Evolutionary conservation across 92 coral and sea anemone species (phyloP).

Genomic region (Epizoanthus rinbou): DNA sequence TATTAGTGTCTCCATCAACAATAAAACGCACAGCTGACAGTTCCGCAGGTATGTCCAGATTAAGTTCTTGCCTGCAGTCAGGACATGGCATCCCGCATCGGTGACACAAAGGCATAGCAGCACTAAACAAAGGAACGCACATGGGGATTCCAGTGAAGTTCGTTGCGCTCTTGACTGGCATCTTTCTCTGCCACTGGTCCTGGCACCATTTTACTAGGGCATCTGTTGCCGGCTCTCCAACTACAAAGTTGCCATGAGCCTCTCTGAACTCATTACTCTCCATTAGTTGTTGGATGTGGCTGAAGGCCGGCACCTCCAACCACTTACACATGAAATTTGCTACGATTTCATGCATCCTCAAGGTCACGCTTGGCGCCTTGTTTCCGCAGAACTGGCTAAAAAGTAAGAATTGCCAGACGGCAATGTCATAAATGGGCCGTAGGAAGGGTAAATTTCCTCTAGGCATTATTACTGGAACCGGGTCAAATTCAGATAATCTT

Average conservation of each 20-base stretch:
- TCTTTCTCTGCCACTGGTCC: constrained; percentile 45
- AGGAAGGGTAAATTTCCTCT: constrained; percentile 34
- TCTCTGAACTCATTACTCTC: background rate
- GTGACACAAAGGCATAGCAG: constrained; percentile 20
- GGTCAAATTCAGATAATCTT: too few relatives aligned
- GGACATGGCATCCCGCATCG: constrained; percentile 38
- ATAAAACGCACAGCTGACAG: background rate
- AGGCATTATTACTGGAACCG: background rate
- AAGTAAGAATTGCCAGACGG: constrained; percentile 36
- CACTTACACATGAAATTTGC: constrained; percentile 38
- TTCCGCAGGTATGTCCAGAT: background rate
- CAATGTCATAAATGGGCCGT: constrained; percentile 46
- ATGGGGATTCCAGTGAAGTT: background rate
- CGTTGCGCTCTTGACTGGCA: background rate
- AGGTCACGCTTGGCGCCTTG: constrained; percentile 21
- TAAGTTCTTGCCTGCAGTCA: constrained; percentile 11
- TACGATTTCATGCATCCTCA: constrained; percentile 18
- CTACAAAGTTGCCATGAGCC: constrained; percentile 11
- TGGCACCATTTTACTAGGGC: constrained; percentile 38
- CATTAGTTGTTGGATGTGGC: constrained; percentile 1
- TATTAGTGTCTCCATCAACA: background rate
- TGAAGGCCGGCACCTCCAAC: constrained; percentile 11
- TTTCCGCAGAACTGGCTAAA: background rate
- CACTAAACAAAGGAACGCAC: constrained; percentile 27
- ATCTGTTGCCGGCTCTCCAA: constrained; percentile 24